Conservation (phyloP, 2,888 invertebrate species). For the Malacosoma neustria region DNA sequence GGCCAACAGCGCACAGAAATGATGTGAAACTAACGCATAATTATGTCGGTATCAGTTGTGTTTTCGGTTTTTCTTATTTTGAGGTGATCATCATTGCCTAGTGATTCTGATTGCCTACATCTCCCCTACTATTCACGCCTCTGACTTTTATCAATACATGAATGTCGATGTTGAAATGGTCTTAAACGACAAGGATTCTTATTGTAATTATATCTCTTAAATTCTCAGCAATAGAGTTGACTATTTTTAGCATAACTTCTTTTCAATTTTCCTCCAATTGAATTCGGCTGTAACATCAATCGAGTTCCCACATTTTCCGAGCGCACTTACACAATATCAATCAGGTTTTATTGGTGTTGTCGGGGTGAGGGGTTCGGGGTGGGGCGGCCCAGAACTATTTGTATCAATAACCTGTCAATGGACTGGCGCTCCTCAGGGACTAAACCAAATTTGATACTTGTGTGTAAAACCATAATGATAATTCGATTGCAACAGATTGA, state of each 20-base stretch:
- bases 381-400: slow-evolving; percentile 58
- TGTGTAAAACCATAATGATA: slow-evolving; percentile 45
- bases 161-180: slow-evolving; percentile 28
- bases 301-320: slow-evolving; percentile 74
- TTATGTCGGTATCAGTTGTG: too few species aligned
- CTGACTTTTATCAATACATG: slow-evolving; percentile 51
- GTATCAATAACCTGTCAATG: slow-evolving; percentile 77
- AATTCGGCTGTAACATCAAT: slow-evolving; percentile 73
- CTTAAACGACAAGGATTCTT: slow-evolving; percentile 18
- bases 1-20: too few species aligned
- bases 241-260: slow-evolving; percentile 36
- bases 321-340: slow-evolving; percentile 75
- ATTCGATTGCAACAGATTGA: slow-evolving; percentile 64
- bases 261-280: slow-evolving; percentile 74
- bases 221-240: slow-evolving; percentile 22
- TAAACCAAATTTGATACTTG: slow-evolving; percentile 50
- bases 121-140: slow-evolving; percentile 72
- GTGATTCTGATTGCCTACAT: too few species aligned
- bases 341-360: slow-evolving; percentile 75
- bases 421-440: slow-evolving; percentile 58
- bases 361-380: slow-evolving; percentile 32
- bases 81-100: too few species aligned
- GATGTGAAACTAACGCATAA: too few species aligned
- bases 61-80: too few species aligned
- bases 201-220: slow-evolving; percentile 26